A percentile compares a stretch with the other conserved stretches of the same genome.
phyloP scores from a whole-genome alignment of 2,888 invertebrate genomes.

The Acanthococcus lagerstroemiae region DNA sequence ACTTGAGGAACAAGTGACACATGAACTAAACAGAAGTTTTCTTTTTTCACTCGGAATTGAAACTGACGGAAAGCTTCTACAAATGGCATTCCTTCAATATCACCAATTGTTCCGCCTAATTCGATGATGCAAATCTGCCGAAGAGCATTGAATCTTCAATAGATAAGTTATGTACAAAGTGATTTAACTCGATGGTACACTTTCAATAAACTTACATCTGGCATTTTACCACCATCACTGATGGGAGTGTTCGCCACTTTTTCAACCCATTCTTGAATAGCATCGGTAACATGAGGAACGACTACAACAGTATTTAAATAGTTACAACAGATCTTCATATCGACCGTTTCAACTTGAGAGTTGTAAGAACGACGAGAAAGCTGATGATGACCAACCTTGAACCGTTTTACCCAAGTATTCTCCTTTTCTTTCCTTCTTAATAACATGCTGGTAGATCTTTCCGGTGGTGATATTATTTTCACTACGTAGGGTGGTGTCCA shows the following conservation, averaged over 20 bases:
- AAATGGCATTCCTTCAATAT: conserved; percentile 99
- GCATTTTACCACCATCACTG: conserved; percentile 54
- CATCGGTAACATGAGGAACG: conserved; percentile 96
- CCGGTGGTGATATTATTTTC: conserved; percentile 99
- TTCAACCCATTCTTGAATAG: conserved; percentile 97
- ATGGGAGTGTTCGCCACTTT: conserved; percentile 62
- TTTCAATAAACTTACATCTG: conserved; percentile 57
- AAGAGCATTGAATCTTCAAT: too few relatives aligned
- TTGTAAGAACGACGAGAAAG: too few relatives aligned
- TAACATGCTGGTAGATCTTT: conserved; percentile 93
- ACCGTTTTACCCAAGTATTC: conserved; percentile 98
- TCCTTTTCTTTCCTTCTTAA: conserved; percentile 84
- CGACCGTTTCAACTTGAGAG: too few relatives aligned
- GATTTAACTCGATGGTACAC: too few relatives aligned
- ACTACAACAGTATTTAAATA: too few relatives aligned
- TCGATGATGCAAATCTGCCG: conserved; percentile 76
- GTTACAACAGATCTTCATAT: too few relatives aligned
- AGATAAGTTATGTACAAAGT: too few relatives aligned
- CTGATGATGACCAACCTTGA: too few relatives aligned
- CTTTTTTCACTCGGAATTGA: conserved; percentile 86
- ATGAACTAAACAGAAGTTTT: conserved; percentile 94
- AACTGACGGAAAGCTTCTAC: conserved; percentile 97
- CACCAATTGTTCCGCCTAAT: conserved; percentile 96
- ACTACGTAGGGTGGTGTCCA: conserved; percentile 85
- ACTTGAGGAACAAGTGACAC: conserved; percentile 92